Evolutionary conservation across 2,888 invertebrate species (phyloP), one percentile per base, ranked within the genome.

Genomic region (Cryptocheilus praepositus): DNA sequence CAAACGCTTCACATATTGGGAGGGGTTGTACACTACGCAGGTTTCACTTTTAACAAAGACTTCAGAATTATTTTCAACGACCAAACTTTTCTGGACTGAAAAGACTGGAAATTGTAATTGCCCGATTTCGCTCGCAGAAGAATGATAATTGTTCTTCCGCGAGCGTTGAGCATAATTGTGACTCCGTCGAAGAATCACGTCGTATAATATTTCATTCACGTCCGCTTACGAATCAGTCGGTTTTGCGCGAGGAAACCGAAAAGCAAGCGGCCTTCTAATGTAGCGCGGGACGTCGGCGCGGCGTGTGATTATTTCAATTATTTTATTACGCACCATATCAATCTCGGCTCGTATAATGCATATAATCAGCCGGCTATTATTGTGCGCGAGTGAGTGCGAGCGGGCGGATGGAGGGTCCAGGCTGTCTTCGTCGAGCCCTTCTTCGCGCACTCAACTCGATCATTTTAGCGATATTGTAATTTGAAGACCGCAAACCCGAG

Each of bases 281-380:
- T 51, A 25, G 44, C 57, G 22, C 61, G 64, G 56, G 61, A 58
- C 57, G 43, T 69, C 68, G 58, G 80, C 79, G 82, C 69, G 77
- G 75, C 78, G 76, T 84, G 80, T 82, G 84, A 84, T 86, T 86
- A 86, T 86, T 85, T 84, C 85, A 84, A 84, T 86, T 86, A 86
- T 85, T 86, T 85, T 81, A 86, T 85, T 86, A 86, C 83, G 77
- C 79, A 77, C 78, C 80, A 75, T 80, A 84, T 83, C 84, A 85
- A 84, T 85, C 81, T 82, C 80, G 67, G 76, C 74, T 78, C 73
- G 74, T 68, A 81, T 85, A 85, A 85, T 85, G 80, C 84, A 79
- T 85, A 85, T 85, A 85, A 85, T 85, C 85, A 84, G 67, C 13
- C 69, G 72, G 77, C 84, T 80, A 85, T 85, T 84, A 82, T 75